phyloP scores from a whole-genome alignment of 2,888 invertebrate genomes.

The Pollenia angustigena region DNA sequence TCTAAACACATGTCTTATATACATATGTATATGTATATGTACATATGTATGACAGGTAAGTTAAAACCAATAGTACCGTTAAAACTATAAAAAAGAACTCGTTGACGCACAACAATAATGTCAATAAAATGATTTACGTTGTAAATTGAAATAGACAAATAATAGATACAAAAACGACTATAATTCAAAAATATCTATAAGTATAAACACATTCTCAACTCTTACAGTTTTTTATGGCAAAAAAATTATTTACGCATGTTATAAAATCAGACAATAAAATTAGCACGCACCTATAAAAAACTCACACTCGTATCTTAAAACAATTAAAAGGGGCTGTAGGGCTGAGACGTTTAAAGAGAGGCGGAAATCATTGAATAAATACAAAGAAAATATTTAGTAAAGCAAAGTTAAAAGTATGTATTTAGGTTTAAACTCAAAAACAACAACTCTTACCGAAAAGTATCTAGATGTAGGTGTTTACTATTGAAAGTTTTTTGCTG shows the following conservation, averaged over 20 bases:
- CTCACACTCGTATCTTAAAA: background rate
- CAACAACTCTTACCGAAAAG: background rate
- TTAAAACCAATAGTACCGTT: constrained; percentile 42
- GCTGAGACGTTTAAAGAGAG: constrained; percentile 16
- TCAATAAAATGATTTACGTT: constrained; percentile 35
- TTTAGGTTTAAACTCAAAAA: constrained; percentile 12
- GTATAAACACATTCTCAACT: background rate
- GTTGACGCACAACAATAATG: background rate
- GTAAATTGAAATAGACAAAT: constrained; percentile 53
- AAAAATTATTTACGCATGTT: constrained; percentile 46
- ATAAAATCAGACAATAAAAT: constrained; percentile 24
- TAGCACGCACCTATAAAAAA: constrained; percentile 53
- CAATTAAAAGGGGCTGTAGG: background rate
- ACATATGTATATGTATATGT: too few relatives aligned
- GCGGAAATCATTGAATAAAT: constrained; percentile 7
- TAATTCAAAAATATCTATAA: background rate
- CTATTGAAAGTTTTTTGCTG: constrained; percentile 61
- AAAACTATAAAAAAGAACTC: background rate
- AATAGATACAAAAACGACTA: constrained; percentile 27
- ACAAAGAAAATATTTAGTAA: background rate
- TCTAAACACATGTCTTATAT: too few relatives aligned
- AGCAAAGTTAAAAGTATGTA: background rate
- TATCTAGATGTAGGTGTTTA: constrained; percentile 57
- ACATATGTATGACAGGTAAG: background rate
- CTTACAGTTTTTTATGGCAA: constrained; percentile 15